Evolutionary conservation across 1,140 invertebrate genomes (phyloP).

Genomic region (Pseudomyrmex sp.): DNA sequence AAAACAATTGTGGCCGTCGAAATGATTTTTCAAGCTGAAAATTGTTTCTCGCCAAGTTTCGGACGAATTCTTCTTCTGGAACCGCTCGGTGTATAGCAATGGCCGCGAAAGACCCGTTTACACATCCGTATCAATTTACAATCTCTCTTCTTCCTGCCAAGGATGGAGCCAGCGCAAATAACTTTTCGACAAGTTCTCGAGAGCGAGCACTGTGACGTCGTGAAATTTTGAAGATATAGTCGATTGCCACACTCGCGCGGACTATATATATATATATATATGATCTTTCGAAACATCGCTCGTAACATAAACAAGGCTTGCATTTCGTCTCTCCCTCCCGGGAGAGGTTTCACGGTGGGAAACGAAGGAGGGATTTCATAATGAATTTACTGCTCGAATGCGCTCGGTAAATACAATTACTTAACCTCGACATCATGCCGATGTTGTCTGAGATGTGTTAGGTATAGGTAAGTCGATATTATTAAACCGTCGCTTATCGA

Average conservation of each 20-base stretch:
- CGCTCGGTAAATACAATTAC: slow-evolving; percentile 72
- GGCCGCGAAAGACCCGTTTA: neutral
- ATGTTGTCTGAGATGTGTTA: slow-evolving; percentile 3
- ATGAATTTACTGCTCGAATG: slow-evolving; percentile 66
- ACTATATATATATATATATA: neutral
- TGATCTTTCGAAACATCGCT: slow-evolving; percentile 53
- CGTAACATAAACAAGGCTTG: slow-evolving; percentile 73
- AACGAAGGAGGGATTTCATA: slow-evolving; percentile 46
- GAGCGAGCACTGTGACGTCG: slow-evolving; percentile 40
- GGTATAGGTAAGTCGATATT: slow-evolving; percentile 8
- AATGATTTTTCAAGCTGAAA: neutral
- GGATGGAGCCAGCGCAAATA: slow-evolving; percentile 13
- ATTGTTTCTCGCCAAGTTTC: neutral
- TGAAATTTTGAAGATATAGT: slow-evolving; percentile 72
- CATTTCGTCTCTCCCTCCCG: slow-evolving; percentile 40
- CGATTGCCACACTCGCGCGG: slow-evolving; percentile 56
- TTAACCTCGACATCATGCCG: slow-evolving; percentile 60
- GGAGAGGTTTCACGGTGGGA: slow-evolving; percentile 21
- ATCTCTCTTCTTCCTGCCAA: neutral
- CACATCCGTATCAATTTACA: slow-evolving; percentile 40
- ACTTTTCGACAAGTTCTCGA: slow-evolving; percentile 42
- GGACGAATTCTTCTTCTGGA: neutral
- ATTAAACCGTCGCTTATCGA: slow-evolving; percentile 8
- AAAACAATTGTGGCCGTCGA: neutral
- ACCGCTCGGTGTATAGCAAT: neutral